Evolutionary conservation across 1,140 invertebrate species (phyloP).

Genomic region (Aphis craccivora): DNA sequence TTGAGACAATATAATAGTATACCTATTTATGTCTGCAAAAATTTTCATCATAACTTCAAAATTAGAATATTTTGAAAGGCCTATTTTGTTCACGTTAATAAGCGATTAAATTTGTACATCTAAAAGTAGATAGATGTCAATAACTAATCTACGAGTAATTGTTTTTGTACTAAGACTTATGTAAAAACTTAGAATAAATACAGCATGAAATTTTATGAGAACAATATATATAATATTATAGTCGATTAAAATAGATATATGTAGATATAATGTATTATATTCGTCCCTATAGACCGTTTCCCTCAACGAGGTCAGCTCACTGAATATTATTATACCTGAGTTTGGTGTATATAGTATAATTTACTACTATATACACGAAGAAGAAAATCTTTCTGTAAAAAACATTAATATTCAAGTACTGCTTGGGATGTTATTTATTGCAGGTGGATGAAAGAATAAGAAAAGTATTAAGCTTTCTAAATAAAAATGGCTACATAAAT

Average conservation of each 20-base stretch:
- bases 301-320: slow-evolving; percentile 26
- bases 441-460: slow-evolving; percentile 15
- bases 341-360: slow-evolving; percentile 17
- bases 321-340: slow-evolving; percentile 40
- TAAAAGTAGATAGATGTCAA: background rate
- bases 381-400: slow-evolving; percentile 30
- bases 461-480: slow-evolving; percentile 15
- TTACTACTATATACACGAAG: background rate
- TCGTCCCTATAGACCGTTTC: slow-evolving; percentile 1
- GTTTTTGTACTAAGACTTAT: background rate
- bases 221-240: background rate
- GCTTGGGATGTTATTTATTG: slow-evolving; percentile 46
- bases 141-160: background rate
- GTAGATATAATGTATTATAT: slow-evolving; percentile 13
- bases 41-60: background rate
- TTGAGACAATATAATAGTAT: too few relatives aligned
- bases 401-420: slow-evolving; percentile 47
- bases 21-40: background rate
- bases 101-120: background rate
- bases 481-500: slow-evolving; percentile 35
- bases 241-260: background rate
- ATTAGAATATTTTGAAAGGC: background rate
- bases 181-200: background rate
- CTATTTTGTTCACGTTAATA: background rate
- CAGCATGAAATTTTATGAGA: background rate